Evolutionary conservation across 2,113 vertebrate genomes (phyloP).

Genomic region (Urocolius indicus): DNA sequence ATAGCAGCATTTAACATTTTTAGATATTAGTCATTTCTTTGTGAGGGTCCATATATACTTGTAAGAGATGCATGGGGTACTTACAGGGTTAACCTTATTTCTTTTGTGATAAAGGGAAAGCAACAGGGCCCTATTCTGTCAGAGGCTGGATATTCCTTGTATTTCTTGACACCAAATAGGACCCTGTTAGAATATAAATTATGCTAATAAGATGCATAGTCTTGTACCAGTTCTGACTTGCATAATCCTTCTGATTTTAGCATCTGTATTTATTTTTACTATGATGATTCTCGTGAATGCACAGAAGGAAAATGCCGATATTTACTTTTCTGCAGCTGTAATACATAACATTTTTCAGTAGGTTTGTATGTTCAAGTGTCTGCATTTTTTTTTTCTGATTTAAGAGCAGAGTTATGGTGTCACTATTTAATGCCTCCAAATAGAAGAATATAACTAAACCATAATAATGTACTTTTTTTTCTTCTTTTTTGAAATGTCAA

Average conservation of each 20-base stretch:
- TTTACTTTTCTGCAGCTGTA: constrained; percentile 41
- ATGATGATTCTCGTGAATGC: constrained; percentile 17
- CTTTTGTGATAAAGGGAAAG: background rate
- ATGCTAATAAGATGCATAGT: constrained; percentile 40
- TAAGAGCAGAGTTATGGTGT: background rate
- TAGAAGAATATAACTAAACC: background rate
- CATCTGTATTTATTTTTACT: constrained; percentile 58
- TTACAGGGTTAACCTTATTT: background rate
- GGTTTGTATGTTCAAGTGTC: constrained; percentile 6
- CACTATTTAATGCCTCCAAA: background rate
- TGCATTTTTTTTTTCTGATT: constrained; percentile 10
- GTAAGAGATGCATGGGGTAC: background rate
- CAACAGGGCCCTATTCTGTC: background rate
- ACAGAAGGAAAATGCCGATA: background rate
- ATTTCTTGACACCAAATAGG: background rate
- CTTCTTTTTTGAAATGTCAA: background rate
- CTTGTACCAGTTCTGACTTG: constrained; percentile 13
- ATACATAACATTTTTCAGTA: background rate
- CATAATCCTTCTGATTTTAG: constrained; percentile 28
- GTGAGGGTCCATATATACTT: background rate
- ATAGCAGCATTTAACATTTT: background rate
- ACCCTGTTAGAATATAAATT: constrained; percentile 3
- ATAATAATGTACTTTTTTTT: background rate
- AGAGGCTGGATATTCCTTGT: background rate
- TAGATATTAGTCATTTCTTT: background rate